Percentiles rank a stretch among this genome's conserved stretches.
These are phyloP conservation scores for Pygoscelis adeliae DNA, from an alignment of 2,113 vertebrate species.

Conservation along the genomic window DNA sequence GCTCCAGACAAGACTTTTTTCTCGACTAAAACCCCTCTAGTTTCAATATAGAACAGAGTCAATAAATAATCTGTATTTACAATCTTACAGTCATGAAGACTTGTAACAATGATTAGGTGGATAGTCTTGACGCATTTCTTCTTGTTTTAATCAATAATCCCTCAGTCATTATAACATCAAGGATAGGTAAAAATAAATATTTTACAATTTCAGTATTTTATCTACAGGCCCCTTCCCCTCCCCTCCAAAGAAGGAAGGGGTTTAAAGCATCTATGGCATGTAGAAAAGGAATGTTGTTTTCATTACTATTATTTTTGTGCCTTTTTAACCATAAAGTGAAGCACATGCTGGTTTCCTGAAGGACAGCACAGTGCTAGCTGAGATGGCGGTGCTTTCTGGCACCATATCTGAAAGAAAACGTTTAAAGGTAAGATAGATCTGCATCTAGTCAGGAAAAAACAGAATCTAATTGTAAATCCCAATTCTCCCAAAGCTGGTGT, in stretches of 20 bases:
- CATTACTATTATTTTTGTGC: slow-evolving; percentile 71
- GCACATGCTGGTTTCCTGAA: slow-evolving; percentile 16
- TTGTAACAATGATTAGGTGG: slow-evolving; percentile 69
- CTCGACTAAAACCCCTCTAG: slow-evolving; percentile 20
- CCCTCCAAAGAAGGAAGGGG: neutral
- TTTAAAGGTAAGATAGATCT: slow-evolving; percentile 30
- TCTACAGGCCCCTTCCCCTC: slow-evolving; percentile 48
- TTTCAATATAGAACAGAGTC: slow-evolving; percentile 76
- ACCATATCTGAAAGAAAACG: slow-evolving; percentile 5
- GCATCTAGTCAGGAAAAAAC: slow-evolving; percentile 30
- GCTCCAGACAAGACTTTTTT: slow-evolving; percentile 28
- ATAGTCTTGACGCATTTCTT: slow-evolving; percentile 79
- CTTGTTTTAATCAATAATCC: slow-evolving; percentile 67
- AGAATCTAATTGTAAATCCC: neutral
- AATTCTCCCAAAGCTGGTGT: slow-evolving; percentile 5
- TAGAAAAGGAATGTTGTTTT: slow-evolving; percentile 76
- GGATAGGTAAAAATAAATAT: slow-evolving; percentile 81
- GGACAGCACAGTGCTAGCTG: slow-evolving; percentile 63
- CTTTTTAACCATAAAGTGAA: slow-evolving; percentile 77
- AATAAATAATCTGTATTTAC: slow-evolving; percentile 89
- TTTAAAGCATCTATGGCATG: slow-evolving; percentile 47
- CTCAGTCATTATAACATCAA: slow-evolving; percentile 69
- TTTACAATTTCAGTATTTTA: slow-evolving; percentile 63
- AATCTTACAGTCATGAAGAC: slow-evolving; percentile 78
- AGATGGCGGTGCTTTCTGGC: slow-evolving; percentile 63